These are phyloP conservation scores for Protobothrops flavoviridis DNA, from an alignment of 2,113 vertebrate species.

Conservation along the genomic window DNA sequence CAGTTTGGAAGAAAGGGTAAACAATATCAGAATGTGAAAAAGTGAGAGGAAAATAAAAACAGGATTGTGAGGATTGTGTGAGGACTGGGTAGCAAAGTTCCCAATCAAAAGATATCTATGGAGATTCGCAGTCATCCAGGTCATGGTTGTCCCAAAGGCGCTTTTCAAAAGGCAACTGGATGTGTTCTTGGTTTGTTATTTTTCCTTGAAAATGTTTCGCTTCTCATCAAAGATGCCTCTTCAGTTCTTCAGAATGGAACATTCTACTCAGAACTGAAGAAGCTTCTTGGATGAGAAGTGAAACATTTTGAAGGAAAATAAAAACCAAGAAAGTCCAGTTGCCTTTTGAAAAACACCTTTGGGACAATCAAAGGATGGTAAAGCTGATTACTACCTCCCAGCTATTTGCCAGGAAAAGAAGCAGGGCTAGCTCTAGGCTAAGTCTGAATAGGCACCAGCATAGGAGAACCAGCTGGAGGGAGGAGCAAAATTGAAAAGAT, in stretches of 20 bases:
- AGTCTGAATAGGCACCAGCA: background rate
- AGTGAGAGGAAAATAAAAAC: background rate
- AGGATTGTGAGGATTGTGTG: background rate
- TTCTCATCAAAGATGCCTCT: background rate
- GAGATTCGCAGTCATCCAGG: background rate
- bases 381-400: background rate
- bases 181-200: background rate
- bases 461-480: background rate
- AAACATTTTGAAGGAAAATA: background rate
- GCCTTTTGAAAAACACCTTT: background rate
- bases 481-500: background rate
- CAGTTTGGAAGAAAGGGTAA: background rate
- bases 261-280: background rate
- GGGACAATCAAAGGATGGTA: background rate
- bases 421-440: background rate
- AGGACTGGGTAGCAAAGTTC: background rate
- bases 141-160: background rate
- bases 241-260: background rate
- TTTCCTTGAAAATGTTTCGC: background rate
- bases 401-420: background rate
- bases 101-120: background rate
- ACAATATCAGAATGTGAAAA: background rate
- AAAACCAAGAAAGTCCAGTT: background rate
- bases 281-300: background rate
- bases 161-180: no score